Evolutionary conservation across 2,113 vertebrate genomes (phyloP).

Genomic region (Hemiscyllium ocellatum): DNA sequence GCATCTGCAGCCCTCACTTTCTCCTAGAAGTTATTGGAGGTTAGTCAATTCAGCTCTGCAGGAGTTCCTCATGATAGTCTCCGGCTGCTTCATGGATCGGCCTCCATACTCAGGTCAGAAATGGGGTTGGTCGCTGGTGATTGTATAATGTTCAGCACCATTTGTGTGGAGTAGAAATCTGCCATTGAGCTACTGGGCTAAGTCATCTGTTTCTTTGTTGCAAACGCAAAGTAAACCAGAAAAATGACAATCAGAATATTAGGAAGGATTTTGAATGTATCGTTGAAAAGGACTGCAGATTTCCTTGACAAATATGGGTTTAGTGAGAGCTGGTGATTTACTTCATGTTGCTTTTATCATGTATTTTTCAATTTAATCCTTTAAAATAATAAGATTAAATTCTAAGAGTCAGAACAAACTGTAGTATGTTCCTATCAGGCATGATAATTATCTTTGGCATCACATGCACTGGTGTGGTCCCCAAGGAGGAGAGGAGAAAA

Average conservation of each 20-base stretch:
- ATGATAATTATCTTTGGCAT: neutral
- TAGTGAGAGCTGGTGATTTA: neutral
- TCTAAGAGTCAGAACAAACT: neutral
- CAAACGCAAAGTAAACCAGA: neutral
- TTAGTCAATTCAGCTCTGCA: no score
- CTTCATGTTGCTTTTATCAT: neutral
- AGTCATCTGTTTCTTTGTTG: neutral
- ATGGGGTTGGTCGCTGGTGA: no score
- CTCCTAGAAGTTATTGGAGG: no score
- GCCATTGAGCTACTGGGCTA: neutral
- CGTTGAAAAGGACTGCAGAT: neutral
- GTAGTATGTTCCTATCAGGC: neutral
- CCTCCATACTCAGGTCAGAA: neutral
- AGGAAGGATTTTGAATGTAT: neutral
- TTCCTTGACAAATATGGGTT: neutral
- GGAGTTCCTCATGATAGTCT: no score
- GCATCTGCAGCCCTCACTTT: no score
- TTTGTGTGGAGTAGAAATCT: neutral
- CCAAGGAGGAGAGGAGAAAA: neutral
- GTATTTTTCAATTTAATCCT: neutral
- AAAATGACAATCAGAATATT: neutral
- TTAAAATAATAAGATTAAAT: neutral
- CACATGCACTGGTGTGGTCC: neutral
- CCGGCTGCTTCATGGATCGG: no score
- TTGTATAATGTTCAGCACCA: no score